Conservation (phyloP, 2,113 vertebrate genomes). For the Thamnaconus septentrionalis region DNA sequence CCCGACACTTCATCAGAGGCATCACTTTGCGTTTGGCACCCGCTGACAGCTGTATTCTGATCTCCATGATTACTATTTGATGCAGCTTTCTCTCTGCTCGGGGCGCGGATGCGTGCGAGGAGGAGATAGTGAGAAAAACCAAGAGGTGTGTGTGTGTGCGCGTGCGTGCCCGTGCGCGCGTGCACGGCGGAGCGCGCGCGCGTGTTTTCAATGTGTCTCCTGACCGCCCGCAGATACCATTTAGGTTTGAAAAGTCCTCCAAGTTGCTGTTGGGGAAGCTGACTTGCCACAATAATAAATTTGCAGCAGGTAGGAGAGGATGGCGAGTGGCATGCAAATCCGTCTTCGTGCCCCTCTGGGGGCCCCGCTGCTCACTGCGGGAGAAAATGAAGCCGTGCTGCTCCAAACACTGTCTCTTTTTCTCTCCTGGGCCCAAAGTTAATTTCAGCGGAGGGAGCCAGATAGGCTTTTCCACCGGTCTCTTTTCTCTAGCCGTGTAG, state of each 20-base stretch:
- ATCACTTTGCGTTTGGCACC: constrained; percentile 55
- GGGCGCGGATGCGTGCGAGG: constrained; percentile 19
- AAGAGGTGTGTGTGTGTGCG: constrained; percentile 6
- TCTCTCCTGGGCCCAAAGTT: constrained; percentile 71
- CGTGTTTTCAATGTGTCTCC: constrained; percentile 59
- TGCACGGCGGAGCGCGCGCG: constrained; percentile 11
- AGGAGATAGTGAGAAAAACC: neutral
- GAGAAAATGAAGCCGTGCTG: constrained; percentile 74
- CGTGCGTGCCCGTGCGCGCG: constrained; percentile 16
- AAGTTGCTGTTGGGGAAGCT: constrained; percentile 76
- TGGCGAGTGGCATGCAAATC: constrained; percentile 78
- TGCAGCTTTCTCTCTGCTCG: constrained; percentile 41
- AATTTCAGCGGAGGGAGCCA: constrained; percentile 66
- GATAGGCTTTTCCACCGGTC: constrained; percentile 56
- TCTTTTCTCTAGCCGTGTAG: constrained; percentile 55
- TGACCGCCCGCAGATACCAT: constrained; percentile 71
- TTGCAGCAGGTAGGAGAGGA: constrained; percentile 75
- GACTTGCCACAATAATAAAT: constrained; percentile 79
- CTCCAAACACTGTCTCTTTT: constrained; percentile 67
- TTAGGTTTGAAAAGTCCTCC: constrained; percentile 72
- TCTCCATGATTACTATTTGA: constrained; percentile 73
- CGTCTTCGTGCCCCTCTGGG: constrained; percentile 79
- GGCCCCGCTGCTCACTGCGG: constrained; percentile 54
- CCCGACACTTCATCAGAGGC: constrained; percentile 59
- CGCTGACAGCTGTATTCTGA: constrained; percentile 69